phyloP scores from a whole-genome alignment of 1,140 invertebrate species.

The Bursaphelenchus mucronatus region DNA sequence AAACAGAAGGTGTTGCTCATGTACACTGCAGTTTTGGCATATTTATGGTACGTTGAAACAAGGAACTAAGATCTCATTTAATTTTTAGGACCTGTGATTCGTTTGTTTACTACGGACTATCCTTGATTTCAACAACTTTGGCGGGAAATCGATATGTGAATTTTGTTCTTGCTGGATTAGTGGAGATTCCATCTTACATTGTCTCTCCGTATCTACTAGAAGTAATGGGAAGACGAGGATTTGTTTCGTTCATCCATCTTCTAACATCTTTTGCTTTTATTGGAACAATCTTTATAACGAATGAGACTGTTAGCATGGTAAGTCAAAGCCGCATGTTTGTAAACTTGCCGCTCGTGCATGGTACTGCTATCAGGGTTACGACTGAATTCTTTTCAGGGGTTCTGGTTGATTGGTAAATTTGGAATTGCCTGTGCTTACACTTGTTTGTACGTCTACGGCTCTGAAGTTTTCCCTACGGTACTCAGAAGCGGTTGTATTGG shows the following conservation, averaged over 20 bases:
- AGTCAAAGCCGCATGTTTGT: slow-evolving; percentile 30
- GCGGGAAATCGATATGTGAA: slow-evolving; percentile 61
- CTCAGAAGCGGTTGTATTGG: slow-evolving; percentile 45
- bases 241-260: slow-evolving; percentile 6
- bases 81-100: slow-evolving; percentile 44
- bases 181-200: slow-evolving; percentile 60
- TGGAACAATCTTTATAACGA: slow-evolving; percentile 31
- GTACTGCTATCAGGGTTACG: slow-evolving; percentile 22
- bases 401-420: slow-evolving; percentile 44
- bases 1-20: slow-evolving; percentile 10
- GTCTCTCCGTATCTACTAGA: slow-evolving; percentile 46
- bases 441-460: slow-evolving; percentile 35
- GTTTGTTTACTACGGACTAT: slow-evolving; percentile 62
- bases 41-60: slow-evolving; percentile 23
- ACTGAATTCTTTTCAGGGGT: slow-evolving; percentile 8
- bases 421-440: slow-evolving; percentile 43
- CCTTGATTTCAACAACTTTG: slow-evolving; percentile 56
- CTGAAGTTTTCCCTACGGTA: slow-evolving; percentile 38
- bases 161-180: slow-evolving; percentile 56
- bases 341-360: slow-evolving; percentile 26
- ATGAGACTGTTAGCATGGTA: slow-evolving; percentile 23
- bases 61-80: not conserved
- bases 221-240: slow-evolving; percentile 8
- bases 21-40: slow-evolving; percentile 29
- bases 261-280: not conserved